phyloP scores from a whole-genome alignment of 2,797 vertebrate species.

The Pipistrellus kuhlii region DNA sequence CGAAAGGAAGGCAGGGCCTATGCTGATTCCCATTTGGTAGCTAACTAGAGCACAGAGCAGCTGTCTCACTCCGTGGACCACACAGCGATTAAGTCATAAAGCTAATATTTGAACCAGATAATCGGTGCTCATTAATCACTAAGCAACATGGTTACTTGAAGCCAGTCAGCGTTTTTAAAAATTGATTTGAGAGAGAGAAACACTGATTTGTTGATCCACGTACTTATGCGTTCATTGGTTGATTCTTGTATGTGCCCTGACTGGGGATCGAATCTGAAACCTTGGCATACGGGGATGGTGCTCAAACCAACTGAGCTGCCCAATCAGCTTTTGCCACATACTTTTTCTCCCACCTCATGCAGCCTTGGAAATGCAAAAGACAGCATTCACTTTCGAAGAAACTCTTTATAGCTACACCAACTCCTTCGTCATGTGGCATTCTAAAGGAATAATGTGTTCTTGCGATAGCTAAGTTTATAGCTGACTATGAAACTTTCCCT shows the following conservation, averaged over 20 bases:
- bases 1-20: not conserved
- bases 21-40: not conserved
- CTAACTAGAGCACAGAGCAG: not conserved
- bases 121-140: not conserved
- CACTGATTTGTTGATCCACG: not conserved
- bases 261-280: not conserved
- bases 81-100: not conserved
- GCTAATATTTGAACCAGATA: not conserved
- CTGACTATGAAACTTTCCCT: not conserved
- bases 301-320: not conserved
- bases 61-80: not conserved
- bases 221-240: not conserved
- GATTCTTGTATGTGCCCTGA: not conserved
- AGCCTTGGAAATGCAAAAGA: not conserved
- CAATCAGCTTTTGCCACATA: not conserved
- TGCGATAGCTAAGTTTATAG: not conserved
- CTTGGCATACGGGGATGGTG: not conserved
- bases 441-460: not conserved
- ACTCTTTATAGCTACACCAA: not conserved
- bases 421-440: not conserved
- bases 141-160: not conserved
- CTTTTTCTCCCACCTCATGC: not conserved
- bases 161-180: not conserved
- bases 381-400: conserved; percentile 29
- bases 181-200: not conserved